These are phyloP conservation scores for Cephus rjabovi DNA, from an alignment of 2,888 invertebrate species.

Conservation along the genomic window DNA sequence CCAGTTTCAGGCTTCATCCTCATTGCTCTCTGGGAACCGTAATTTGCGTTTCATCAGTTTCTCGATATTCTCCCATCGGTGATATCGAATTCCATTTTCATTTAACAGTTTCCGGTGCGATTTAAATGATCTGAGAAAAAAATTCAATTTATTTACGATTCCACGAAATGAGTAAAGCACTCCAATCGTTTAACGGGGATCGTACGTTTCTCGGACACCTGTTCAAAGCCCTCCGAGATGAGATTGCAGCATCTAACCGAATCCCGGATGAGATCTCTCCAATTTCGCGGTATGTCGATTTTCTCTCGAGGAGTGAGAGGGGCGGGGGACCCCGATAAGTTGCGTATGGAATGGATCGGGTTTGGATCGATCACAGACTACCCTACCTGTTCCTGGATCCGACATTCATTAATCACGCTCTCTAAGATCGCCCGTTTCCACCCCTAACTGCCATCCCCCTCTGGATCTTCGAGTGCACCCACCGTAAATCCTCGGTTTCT, in stretches of 20 bases:
- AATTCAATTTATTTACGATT: neutral
- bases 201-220: neutral
- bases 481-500: neutral
- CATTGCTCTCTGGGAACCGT: neutral
- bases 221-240: neutral
- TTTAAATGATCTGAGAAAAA: neutral
- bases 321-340: neutral
- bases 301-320: neutral
- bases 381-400: neutral
- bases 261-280: slow-evolving; percentile 1
- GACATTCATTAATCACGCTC: slow-evolving; percentile 9
- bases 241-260: neutral
- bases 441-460: neutral
- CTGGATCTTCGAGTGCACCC: neutral
- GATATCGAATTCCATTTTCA: neutral
- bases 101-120: neutral
- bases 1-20: neutral
- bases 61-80: neutral
- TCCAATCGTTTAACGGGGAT: neutral
- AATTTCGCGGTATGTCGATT: slow-evolving; percentile 10
- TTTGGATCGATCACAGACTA: neutral
- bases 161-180: neutral
- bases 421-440: slow-evolving; percentile 1
- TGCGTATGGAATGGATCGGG: neutral
- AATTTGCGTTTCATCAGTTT: neutral